Conservation (phyloP, 1,140 invertebrate species). For the Trigoniulus corallinus region DNA sequence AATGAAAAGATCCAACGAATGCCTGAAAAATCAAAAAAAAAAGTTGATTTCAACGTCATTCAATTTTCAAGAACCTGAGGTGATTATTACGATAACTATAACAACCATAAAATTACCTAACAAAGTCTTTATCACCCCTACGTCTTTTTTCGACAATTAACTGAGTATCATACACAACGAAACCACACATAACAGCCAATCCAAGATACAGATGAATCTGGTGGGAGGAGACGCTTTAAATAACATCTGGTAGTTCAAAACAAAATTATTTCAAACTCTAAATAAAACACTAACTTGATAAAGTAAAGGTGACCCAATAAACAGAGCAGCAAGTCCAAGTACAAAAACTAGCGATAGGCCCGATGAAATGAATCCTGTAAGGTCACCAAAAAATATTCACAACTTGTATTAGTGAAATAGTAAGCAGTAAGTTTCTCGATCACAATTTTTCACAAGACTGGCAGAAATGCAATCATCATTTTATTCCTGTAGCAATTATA, state of each 20-base stretch:
- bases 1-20: slow-evolving; percentile 77
- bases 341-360: slow-evolving; percentile 58
- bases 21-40: slow-evolving; percentile 29
- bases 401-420: no score
- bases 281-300: slow-evolving; percentile 44
- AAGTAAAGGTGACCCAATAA: slow-evolving; percentile 64
- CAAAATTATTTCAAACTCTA: neutral
- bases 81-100: neutral
- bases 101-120: slow-evolving; percentile 33
- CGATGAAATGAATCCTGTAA: slow-evolving; percentile 49
- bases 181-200: slow-evolving; percentile 76
- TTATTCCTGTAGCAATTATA: no score
- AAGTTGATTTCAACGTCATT: neutral
- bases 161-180: slow-evolving; percentile 91
- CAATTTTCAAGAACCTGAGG: neutral
- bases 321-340: slow-evolving; percentile 62
- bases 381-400: no score
- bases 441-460: no score
- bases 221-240: neutral
- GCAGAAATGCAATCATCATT: no score
- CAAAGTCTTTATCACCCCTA: slow-evolving; percentile 78
- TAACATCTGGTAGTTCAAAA: neutral
- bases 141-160: slow-evolving; percentile 83
- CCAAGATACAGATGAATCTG: slow-evolving; percentile 72
- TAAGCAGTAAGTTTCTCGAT: no score